A percentile compares a stretch with the other conserved stretches of the same genome.
phyloP scores from a whole-genome alignment of 1,140 invertebrate species.

The Drosophila nikananu region DNA sequence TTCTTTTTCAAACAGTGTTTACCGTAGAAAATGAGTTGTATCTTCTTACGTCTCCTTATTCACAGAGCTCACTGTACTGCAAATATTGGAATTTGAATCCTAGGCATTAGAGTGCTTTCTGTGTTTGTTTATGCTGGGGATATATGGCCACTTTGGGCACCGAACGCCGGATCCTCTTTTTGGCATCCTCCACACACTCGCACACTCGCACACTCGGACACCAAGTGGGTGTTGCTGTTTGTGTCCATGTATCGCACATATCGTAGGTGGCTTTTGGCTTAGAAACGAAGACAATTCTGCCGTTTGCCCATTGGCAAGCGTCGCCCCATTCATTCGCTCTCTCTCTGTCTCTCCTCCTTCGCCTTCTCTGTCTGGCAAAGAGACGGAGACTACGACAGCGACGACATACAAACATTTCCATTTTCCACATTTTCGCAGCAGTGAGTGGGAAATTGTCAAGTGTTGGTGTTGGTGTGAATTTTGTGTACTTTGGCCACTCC shows the following conservation, averaged over 20 bases:
- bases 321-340: conserved; percentile 32
- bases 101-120: conserved; percentile 3
- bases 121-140: conserved; percentile 16
- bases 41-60: too few relatives aligned
- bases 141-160: conserved; percentile 25
- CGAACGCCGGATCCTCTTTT: conserved; percentile 27
- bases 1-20: background rate
- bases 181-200: conserved; percentile 31
- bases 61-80: background rate
- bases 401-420: conserved; percentile 48
- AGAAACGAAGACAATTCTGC: conserved; percentile 63
- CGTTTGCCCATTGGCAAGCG: conserved; percentile 64
- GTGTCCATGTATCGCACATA: conserved; percentile 22
- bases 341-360: conserved; percentile 13
- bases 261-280: conserved; percentile 49
- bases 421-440: conserved; percentile 28
- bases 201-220: conserved; percentile 3
- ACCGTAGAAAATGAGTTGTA: background rate
- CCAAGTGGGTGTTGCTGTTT: conserved; percentile 16
- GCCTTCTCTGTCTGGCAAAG: conserved; percentile 14
- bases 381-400: background rate
- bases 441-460: conserved; percentile 68
- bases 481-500: conserved; percentile 85
- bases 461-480: conserved; percentile 83
- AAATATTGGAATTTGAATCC: background rate